A percentile compares a stretch with the other conserved stretches of the same genome.
phyloP scores from a whole-genome alignment of 2,797 vertebrate species.

The Gymnoscopelus microlampas region DNA sequence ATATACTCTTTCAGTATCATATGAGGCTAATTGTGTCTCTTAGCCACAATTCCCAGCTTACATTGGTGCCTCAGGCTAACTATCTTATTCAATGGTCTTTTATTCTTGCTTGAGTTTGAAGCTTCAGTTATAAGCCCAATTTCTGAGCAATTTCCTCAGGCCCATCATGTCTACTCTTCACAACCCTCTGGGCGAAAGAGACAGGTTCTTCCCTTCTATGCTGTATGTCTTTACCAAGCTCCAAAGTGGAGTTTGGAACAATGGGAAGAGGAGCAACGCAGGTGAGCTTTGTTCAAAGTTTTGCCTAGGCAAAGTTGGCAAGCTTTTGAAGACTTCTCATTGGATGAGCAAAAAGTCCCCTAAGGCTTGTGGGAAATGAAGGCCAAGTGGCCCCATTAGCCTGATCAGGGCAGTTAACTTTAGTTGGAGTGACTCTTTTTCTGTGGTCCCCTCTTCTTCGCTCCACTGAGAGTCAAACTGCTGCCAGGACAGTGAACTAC shows the following conservation, averaged over 20 bases:
- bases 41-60: neutral
- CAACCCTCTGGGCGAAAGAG: neutral
- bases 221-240: no score
- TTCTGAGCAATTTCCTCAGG: neutral
- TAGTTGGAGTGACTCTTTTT: constrained; percentile 24
- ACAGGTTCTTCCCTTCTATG: no score
- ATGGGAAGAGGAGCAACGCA: no score
- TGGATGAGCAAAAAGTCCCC: constrained; percentile 11
- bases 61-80: neutral
- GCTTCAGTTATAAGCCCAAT: constrained; percentile 9
- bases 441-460: constrained; percentile 28
- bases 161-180: neutral
- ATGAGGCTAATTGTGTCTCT: neutral
- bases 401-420: constrained; percentile 24
- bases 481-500: constrained; percentile 65
- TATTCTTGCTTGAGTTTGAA: constrained; percentile 13
- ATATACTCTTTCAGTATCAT: no score
- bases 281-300: no score
- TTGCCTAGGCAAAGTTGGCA: constrained; percentile 3
- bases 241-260: no score
- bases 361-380: constrained; percentile 22
- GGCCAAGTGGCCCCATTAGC: constrained; percentile 39
- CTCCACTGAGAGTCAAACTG: constrained; percentile 46
- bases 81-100: constrained; percentile 19
- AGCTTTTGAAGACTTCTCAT: constrained; percentile 23